Percentiles rank a stretch among this genome's conserved stretches.
Evolutionary conservation across 1,140 invertebrate species (phyloP).

Genomic region (Olivierus martensii): DNA sequence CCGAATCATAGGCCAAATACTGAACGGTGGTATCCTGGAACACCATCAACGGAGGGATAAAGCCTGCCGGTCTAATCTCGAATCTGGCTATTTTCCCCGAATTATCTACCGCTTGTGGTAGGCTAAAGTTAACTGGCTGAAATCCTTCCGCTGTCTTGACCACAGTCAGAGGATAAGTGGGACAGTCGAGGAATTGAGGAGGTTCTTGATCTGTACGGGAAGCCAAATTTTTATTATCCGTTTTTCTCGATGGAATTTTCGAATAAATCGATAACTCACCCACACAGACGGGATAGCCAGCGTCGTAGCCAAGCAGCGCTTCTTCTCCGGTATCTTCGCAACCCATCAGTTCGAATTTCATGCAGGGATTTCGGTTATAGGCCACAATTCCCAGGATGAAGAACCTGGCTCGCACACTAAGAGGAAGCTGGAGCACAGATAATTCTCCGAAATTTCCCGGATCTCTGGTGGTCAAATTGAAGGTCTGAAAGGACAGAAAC

Average conservation of each 20-base stretch:
- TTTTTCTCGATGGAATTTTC: neutral
- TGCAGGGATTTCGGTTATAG: constrained; percentile 89
- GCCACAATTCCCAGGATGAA: constrained; percentile 85
- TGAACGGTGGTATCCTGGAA: constrained; percentile 86
- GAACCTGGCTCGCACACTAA: constrained; percentile 81
- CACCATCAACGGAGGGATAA: constrained; percentile 72
- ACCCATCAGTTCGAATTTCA: constrained; percentile 92
- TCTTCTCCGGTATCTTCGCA: constrained; percentile 58
- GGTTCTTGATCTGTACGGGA: constrained; percentile 67
- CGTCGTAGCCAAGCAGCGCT: constrained; percentile 81
- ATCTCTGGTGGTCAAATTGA: constrained; percentile 82
- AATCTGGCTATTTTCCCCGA: constrained; percentile 81
- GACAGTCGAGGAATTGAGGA: constrained; percentile 90
- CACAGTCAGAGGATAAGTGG: constrained; percentile 80
- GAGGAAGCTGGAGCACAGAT: constrained; percentile 86
- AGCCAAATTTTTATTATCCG: neutral
- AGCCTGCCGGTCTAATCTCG: constrained; percentile 79
- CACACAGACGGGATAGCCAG: constrained; percentile 75
- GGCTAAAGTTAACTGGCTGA: constrained; percentile 81
- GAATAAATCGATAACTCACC: constrained; percentile 5
- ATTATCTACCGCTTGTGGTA: constrained; percentile 84
- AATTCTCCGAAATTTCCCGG: constrained; percentile 81
- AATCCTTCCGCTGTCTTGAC: constrained; percentile 73
- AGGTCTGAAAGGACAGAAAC: constrained; percentile 54
- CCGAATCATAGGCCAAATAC: constrained; percentile 91